Conservation (phyloP, 2,797 vertebrate species). For the Fundulus diaphanus region DNA sequence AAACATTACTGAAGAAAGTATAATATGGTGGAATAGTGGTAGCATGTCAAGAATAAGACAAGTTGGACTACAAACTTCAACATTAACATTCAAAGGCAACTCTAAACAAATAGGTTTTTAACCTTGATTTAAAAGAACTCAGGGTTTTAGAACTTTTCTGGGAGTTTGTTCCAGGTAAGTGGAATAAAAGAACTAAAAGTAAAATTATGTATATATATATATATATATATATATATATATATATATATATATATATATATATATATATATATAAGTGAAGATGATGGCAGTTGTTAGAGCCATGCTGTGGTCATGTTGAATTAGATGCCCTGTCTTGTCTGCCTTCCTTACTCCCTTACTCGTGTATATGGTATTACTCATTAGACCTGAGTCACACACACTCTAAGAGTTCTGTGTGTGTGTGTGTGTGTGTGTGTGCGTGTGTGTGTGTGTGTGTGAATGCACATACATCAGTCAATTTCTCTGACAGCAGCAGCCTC, state of each 20-base stretch:
- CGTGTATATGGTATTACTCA: slow-evolving; percentile 10
- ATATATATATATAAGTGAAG: slow-evolving; percentile 6
- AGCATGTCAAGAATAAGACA: too few species aligned
- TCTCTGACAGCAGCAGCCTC: slow-evolving; percentile 41
- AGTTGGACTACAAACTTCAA: too few species aligned
- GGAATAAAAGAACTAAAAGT: too few species aligned
- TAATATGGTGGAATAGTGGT: too few species aligned
- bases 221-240: not conserved
- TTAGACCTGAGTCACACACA: slow-evolving; percentile 40
- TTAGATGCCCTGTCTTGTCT: slow-evolving; percentile 38
- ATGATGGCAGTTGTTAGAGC: too few species aligned
- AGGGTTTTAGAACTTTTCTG: too few species aligned
- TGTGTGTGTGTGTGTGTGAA: slow-evolving; percentile 17
- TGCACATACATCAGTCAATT: slow-evolving; percentile 31
- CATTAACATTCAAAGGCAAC: too few species aligned
- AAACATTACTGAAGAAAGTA: too few species aligned
- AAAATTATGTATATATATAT: too few species aligned
- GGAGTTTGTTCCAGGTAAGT: too few species aligned
- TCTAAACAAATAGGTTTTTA: too few species aligned
- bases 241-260: not conserved
- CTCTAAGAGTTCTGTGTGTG: slow-evolving; percentile 1
- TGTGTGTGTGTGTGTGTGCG: slow-evolving; percentile 22
- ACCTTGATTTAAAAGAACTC: too few species aligned
- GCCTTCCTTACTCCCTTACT: slow-evolving; percentile 27
- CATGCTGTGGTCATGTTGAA: slow-evolving; percentile 33